These are phyloP conservation scores for Pseudomyrmex pallidus DNA, from an alignment of 1,140 invertebrate genomes.

Conservation along the genomic window DNA sequence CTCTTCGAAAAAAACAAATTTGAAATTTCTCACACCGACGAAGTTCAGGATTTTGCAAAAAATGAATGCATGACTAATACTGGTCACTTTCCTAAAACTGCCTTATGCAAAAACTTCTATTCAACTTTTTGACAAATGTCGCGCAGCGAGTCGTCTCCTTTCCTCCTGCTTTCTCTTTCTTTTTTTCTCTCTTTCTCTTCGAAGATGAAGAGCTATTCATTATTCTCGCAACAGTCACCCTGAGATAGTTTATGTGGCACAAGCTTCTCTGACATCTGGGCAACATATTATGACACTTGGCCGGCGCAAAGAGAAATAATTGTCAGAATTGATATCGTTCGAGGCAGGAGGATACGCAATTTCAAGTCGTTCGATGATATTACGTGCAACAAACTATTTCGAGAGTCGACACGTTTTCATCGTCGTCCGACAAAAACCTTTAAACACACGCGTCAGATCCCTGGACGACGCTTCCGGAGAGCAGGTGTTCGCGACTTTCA, in stretches of 20 bases:
- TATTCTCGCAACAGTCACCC: constrained; percentile 71
- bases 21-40: too few species aligned
- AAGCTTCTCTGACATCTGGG: constrained; percentile 60
- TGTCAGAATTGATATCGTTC: neutral
- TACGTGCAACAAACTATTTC: neutral
- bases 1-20: too few species aligned
- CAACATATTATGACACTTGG: neutral
- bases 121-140: too few species aligned
- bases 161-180: too few species aligned
- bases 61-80: too few species aligned
- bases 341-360: neutral
- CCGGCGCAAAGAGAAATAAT: neutral
- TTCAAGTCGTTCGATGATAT: neutral
- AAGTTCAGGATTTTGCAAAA: too few species aligned
- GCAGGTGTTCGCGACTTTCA: constrained; percentile 70
- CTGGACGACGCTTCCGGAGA: constrained; percentile 12
- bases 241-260: constrained; percentile 31
- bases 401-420: constrained; percentile 7
- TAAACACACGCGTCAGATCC: constrained; percentile 35
- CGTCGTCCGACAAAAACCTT: constrained; percentile 34
- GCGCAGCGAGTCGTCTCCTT: too few species aligned
- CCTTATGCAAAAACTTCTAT: too few species aligned
- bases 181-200: constrained; percentile 47
- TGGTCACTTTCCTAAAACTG: too few species aligned
- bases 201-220: constrained; percentile 71